Evolutionary conservation across 2,797 vertebrate species (phyloP), one percentile per base, ranked within the genome.

Genomic region (Dipus sagitta): DNA sequence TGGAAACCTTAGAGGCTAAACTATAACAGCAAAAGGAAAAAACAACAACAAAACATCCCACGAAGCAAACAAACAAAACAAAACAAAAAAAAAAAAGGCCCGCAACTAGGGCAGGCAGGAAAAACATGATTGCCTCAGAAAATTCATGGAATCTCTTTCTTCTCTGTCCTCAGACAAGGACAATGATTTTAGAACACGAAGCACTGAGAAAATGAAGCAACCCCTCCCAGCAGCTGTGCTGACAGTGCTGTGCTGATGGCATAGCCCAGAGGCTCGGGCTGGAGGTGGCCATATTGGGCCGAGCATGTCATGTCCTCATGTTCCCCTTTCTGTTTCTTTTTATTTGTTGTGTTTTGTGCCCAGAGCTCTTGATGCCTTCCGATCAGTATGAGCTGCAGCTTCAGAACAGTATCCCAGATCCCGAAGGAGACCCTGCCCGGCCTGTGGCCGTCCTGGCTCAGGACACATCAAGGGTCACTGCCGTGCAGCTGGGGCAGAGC

Each of bases 311-410:
- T 28, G 2, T 78, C 60, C 81, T 81, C 70, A 30, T 54, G 75
- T 30, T 30, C 12, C 5, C 26, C 14, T 58, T 1, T 18, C 15
- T 3, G 21, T 54, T 18, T 5, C 74, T 38, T 62, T 88, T 67
- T 28, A 20, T 20, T 65, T 0, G 62, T 80, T 30, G 28, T 81
- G 84, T 52, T 62, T 34, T 72, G 34, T 47, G 10, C 42, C 26
- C 98, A 99, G 99, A 99, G 86, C 98, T 99, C 77, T 92, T 94
- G 0, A 99, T 99, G 99, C 99, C 99, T 0, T 99, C 99, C 6
- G 99, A 99, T 70, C 99, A 99, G 97, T 99, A 99, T 0, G 98
- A 99, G 82, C 98, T 99, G 77, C 99, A 99, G 97, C 99, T 99
- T 60, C 99, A 99, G 97, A 99, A 99, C 98, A 97, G 98, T 71